Evolutionary conservation across 1,140 invertebrate genomes (phyloP).

Genomic region (Bicyclus anynana): DNA sequence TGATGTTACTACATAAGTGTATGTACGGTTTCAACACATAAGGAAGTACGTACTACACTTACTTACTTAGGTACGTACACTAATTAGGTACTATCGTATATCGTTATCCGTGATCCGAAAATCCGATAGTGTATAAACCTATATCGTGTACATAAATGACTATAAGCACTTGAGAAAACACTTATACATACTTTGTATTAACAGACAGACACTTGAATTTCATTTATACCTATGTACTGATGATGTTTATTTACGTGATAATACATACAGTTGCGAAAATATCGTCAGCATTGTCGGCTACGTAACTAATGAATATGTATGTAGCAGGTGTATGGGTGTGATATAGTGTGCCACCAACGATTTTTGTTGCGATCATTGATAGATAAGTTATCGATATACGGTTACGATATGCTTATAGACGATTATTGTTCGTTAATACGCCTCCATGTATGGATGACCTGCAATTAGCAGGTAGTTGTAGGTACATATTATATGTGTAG

Average conservation of each 20-base stretch:
- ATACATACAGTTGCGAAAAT: conserved; percentile 49
- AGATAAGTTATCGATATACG: conserved; percentile 46
- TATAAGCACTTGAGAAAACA: too few relatives aligned
- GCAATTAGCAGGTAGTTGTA: background rate
- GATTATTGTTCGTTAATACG: conserved; percentile 14
- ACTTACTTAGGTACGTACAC: too few relatives aligned
- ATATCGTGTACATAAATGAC: too few relatives aligned
- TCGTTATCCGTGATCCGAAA: too few relatives aligned
- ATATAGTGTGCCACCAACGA: conserved; percentile 68
- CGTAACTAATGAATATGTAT: conserved; percentile 72
- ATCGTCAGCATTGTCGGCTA: conserved; percentile 64
- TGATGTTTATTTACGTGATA: conserved; percentile 10
- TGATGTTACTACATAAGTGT: too few relatives aligned
- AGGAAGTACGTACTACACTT: too few relatives aligned
- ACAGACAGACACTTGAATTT: background rate
- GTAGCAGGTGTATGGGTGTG: conserved; percentile 60
- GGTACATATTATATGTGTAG: too few relatives aligned
- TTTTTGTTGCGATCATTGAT: conserved; percentile 62
- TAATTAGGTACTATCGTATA: too few relatives aligned
- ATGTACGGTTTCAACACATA: too few relatives aligned
- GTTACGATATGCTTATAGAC: conserved; percentile 43
- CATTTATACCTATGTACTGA: conserved; percentile 1
- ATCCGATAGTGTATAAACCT: too few relatives aligned
- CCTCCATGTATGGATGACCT: background rate
- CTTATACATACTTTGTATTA: too few relatives aligned